A percentile compares a stretch with the other conserved stretches of the same genome.
These are phyloP conservation scores for Macrocentrus cingulum DNA, from an alignment of 1,140 invertebrate genomes.

Conservation along the genomic window DNA sequence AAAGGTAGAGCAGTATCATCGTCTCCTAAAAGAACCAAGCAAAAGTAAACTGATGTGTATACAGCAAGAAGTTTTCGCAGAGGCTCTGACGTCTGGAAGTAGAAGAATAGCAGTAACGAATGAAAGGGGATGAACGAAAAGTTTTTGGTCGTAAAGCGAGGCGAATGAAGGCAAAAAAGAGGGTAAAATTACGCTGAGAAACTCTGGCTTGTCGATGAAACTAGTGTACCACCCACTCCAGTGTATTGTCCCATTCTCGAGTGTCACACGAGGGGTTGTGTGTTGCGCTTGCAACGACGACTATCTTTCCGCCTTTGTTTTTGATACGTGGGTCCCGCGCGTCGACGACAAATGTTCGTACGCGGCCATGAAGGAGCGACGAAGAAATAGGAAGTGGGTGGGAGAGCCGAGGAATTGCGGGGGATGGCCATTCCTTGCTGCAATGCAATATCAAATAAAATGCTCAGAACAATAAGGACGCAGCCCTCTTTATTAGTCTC, in stretches of 20 bases:
- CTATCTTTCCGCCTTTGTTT: no score
- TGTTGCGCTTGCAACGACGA: background rate
- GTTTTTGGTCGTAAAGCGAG: conserved; percentile 54
- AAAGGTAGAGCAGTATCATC: no score
- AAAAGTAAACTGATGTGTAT: background rate
- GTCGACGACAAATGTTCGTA: background rate
- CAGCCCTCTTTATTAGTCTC: background rate
- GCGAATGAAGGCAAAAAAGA: conserved; percentile 53
- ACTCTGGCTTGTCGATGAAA: conserved; percentile 45
- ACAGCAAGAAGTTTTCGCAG: background rate
- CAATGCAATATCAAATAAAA: background rate
- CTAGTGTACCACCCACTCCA: conserved; percentile 3
- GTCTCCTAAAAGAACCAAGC: background rate
- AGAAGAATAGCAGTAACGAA: conserved; percentile 3
- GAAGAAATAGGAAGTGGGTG: conserved; percentile 12
- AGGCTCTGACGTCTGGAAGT: background rate
- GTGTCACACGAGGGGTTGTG: background rate
- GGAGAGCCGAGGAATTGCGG: conserved; percentile 13
- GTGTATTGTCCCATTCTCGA: conserved; percentile 2
- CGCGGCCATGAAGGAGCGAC: background rate
- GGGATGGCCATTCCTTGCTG: background rate
- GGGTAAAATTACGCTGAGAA: conserved; percentile 55
- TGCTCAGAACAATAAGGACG: background rate
- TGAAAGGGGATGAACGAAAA: conserved; percentile 4
- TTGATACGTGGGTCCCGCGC: no score